A percentile compares a stretch with the other conserved stretches of the same genome.
Conservation (phyloP, 2,113 vertebrate genomes). For the Ceyx cyanopectus region DNA sequence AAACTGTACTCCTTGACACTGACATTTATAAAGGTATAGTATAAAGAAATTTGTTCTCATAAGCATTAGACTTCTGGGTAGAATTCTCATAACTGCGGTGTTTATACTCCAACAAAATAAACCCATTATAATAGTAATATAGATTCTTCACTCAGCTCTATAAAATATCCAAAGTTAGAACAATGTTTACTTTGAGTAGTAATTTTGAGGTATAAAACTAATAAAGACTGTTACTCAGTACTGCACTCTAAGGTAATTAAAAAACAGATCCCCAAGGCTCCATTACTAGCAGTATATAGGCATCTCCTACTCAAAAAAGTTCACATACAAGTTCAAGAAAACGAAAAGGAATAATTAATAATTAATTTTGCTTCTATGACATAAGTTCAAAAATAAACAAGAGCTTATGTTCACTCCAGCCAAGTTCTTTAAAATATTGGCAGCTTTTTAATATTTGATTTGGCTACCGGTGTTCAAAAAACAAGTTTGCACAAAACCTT, state of each 20-base stretch:
- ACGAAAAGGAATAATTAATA: not conserved
- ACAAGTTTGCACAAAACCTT: not conserved
- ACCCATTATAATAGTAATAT: constrained; percentile 9
- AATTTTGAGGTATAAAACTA: constrained; percentile 36
- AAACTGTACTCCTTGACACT: not conserved
- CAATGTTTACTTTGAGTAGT: constrained; percentile 26
- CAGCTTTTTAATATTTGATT: not conserved
- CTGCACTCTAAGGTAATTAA: constrained; percentile 41
- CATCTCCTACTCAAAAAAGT: not conserved
- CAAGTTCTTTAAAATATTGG: not conserved
- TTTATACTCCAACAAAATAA: constrained; percentile 34
- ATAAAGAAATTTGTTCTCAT: not conserved
- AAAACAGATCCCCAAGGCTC: constrained; percentile 48
- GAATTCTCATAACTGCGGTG: not conserved
- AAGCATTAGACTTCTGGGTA: not conserved
- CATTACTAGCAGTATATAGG: not conserved
- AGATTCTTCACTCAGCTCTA: not conserved
- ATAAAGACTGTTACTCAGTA: constrained; percentile 45
- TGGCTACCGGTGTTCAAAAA: not conserved
- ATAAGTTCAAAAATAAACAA: not conserved
- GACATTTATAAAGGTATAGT: not conserved
- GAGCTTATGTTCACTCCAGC: not conserved
- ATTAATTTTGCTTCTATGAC: not conserved
- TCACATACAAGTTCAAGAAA: not conserved
- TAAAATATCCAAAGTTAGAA: not conserved